These are phyloP conservation scores for Synanthedon tipuliformis DNA, from an alignment of 2,888 invertebrate species.

Conservation along the genomic window DNA sequence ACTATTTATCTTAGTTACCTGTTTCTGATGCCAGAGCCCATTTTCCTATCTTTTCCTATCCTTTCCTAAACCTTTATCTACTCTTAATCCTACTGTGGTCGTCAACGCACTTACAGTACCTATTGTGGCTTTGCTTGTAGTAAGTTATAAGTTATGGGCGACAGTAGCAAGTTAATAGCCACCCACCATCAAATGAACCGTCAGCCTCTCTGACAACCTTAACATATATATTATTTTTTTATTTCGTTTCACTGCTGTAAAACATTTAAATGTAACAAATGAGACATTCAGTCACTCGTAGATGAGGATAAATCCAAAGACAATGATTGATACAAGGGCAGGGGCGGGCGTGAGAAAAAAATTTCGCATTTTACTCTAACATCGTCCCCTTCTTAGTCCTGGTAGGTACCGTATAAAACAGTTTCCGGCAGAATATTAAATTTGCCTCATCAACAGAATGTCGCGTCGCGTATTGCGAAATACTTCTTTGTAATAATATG, in stretches of 20 bases:
- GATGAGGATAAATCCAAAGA: slow-evolving; percentile 20
- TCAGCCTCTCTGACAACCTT: too few species aligned
- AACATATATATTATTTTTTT: slow-evolving; percentile 3
- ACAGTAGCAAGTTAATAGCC: too few species aligned
- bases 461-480: too few species aligned
- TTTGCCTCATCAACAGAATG: slow-evolving; percentile 47
- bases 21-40: too few species aligned
- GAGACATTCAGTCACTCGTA: slow-evolving; percentile 17
- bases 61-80: too few species aligned
- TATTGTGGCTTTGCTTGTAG: too few species aligned
- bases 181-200: too few species aligned
- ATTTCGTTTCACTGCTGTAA: slow-evolving; percentile 1
- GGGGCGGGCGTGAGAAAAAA: slow-evolving; percentile 25
- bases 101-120: too few species aligned
- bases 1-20: too few species aligned
- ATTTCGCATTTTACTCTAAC: slow-evolving; percentile 28
- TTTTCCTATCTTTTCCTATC: too few species aligned
- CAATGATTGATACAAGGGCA: slow-evolving; percentile 43
- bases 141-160: too few species aligned
- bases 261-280: slow-evolving; percentile 15
- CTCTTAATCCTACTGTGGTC: too few species aligned
- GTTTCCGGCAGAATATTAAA: slow-evolving; percentile 54
- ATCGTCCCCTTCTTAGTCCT: slow-evolving; percentile 12
- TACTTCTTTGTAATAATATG: slow-evolving; percentile 33
- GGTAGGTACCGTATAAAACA: slow-evolving; percentile 34